Evolutionary conservation across 2,888 invertebrate species (phyloP), one percentile per base, ranked within the genome.

Genomic region (Metopia argyrocephala): DNA sequence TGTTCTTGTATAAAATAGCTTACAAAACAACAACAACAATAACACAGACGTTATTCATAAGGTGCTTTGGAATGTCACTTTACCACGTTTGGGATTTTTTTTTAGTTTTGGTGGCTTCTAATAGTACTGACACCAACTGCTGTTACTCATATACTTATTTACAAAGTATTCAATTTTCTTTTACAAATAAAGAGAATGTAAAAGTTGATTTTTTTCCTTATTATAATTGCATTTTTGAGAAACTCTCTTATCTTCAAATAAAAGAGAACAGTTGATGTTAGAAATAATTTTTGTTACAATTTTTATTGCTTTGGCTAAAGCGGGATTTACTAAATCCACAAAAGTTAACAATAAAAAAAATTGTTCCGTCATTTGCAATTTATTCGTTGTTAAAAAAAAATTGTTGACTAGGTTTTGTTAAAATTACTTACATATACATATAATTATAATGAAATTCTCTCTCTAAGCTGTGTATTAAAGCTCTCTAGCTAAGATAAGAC

Each of bases 31-130:
- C 25, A 46, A 31, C 27, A 23, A 38, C 52, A 61, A 46, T 15
- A 46, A 23, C 3, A 52, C 1, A 38, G 15, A 45, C 50, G 28
- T 56, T 66, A 62, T 71, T 54, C 21, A 48, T 54, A 68, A 80
- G 80, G 76, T 76, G 80, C 66, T 75, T 61, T 66, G 81, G 81
- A 81, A 81, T 81, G 81, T 81, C 64, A 61, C 81, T 78, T 27
- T 61, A 75, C 81, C 61, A 78, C 78, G 74, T 74, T 81, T 81
- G 69, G 62, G 28, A 50, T 56, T 7, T 25, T 64, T 64, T 70
- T 64, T 48, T 57, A 45, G 20, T 25, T 57, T 64, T 25, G 21
- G 9, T 50, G 27, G 21, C 3, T 52, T 20, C n/a, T 46, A 38
- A 31, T 15, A 38, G 15, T 38, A 38, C 12, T 38, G 38, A n/a